Base-by-base conservation (phyloP, 2,888 invertebrate genomes). In the Stegophylla sp. region DNA sequence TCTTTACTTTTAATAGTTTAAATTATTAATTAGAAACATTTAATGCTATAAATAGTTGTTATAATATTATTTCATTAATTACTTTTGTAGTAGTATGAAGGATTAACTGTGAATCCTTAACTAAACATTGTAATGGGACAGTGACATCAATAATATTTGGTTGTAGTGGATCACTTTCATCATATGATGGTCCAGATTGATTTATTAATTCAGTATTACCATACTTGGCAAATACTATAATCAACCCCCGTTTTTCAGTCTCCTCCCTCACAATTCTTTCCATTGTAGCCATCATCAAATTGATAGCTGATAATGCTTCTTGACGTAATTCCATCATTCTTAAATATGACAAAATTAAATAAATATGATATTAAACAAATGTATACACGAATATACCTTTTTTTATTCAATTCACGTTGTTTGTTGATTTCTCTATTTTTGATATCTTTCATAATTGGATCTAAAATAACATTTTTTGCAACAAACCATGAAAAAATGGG, bases 51-150 rank as follows among this genome's bases (percentile, higher is more conserved):
- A 23, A 9, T 23, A n/a, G n/a, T n/a, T n/a, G 9, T 51, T n/a
- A n/a, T n/a, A n/a, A n/a, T n/a, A n/a, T n/a, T 45, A 56, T 23
- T 56, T 53, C 5, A 63, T 51, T 41, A 81, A 48, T 84, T 87
- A 96, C 96, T 92, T 97, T 97, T 77, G 93, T 91, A 75, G 93
- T 91, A 84, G 93, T 93, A 83, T 95, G 92, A 67, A 98, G 88
- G 83, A 93, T 90, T 75, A 98, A 89, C 86, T 92, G 91, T n/a
- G 97, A 94, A 86, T 97, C 94, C 86, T 93, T 94, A 76, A 97
- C 94, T 84, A 97, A 90, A 86, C 97, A 96, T 87, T 98, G 98
- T 41, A 98, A 86, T 0, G 97, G 96, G 84, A 97, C 90, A n/a
- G 95, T 96, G 20, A 98, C 98, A 87, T 98, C 97, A 82, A 96